Conservation (phyloP, 2,113 vertebrate species). For the Oenanthe melanoleuca region DNA sequence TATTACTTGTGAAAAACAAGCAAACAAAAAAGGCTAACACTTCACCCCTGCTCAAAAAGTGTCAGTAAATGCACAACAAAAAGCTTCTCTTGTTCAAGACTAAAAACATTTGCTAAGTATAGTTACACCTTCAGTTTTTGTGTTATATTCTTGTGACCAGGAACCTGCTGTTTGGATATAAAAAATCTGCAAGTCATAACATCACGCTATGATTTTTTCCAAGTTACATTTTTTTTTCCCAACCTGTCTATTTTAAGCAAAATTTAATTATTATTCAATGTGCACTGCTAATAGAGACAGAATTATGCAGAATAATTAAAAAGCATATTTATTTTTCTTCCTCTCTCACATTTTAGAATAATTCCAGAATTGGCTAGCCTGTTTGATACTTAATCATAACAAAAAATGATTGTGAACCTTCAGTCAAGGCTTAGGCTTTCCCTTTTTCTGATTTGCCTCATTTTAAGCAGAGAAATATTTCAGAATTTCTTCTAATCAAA, state of each 20-base stretch:
- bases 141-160: neutral
- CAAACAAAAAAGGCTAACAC: neutral
- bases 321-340: neutral
- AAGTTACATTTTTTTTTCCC: neutral
- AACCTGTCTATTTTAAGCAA: neutral
- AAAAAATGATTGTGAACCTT: neutral
- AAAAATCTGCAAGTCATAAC: neutral
- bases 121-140: neutral
- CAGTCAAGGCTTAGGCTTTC: neutral
- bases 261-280: neutral
- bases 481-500: neutral
- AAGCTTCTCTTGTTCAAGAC: neutral
- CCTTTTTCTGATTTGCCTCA: neutral
- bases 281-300: neutral
- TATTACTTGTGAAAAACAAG: neutral
- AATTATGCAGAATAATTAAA: slow-evolving; percentile 1
- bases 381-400: neutral
- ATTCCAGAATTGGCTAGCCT: neutral
- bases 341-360: neutral
- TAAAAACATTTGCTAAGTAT: neutral
- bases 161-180: neutral
- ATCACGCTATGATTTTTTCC: fast-evolving
- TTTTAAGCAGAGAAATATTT: neutral
- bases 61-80: neutral
- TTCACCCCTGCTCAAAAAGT: too few relatives aligned